A percentile compares a stretch with the other conserved stretches of the same genome.
Conservation (phyloP, 2,113 vertebrate genomes). For the Saimiri boliviensis region DNA sequence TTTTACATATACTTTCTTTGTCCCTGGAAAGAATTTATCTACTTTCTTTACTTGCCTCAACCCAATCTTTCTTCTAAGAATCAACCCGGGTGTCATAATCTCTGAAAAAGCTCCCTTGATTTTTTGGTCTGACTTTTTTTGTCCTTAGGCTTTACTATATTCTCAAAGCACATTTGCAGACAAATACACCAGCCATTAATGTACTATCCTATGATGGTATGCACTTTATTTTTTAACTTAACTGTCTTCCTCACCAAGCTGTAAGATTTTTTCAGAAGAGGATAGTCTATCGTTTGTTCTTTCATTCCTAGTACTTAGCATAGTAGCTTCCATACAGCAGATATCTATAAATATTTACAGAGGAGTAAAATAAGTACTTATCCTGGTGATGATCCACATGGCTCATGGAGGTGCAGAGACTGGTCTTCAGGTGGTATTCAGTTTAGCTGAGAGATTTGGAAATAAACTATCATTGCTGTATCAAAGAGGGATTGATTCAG, state of each 20-base stretch:
- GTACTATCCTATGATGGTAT: neutral
- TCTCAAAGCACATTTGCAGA: constrained; percentile 19
- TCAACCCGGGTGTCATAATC: neutral
- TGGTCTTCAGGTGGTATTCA: neutral
- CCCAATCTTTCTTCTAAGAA: neutral
- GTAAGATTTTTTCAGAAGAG: neutral
- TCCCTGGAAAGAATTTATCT: neutral
- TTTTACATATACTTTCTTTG: neutral
- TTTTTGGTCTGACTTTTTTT: neutral
- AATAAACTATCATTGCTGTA: neutral
- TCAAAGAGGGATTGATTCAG: neutral
- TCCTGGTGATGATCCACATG: neutral
- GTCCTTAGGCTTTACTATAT: neutral
- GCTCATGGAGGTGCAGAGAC: neutral
- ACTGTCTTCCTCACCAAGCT: neutral
- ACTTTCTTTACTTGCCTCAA: neutral
- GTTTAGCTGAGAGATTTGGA: neutral
- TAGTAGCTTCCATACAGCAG: neutral
- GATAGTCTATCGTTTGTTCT: neutral
- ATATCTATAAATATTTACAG: neutral
- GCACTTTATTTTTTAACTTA: neutral
- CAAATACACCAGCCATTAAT: neutral
- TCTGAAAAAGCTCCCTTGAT: neutral
- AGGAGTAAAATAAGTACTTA: neutral
- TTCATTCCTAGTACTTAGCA: neutral